Evolutionary conservation across 1,140 invertebrate genomes (phyloP), one percentile per base, ranked within the genome.

Genomic region (Calephelis virginiensis): DNA sequence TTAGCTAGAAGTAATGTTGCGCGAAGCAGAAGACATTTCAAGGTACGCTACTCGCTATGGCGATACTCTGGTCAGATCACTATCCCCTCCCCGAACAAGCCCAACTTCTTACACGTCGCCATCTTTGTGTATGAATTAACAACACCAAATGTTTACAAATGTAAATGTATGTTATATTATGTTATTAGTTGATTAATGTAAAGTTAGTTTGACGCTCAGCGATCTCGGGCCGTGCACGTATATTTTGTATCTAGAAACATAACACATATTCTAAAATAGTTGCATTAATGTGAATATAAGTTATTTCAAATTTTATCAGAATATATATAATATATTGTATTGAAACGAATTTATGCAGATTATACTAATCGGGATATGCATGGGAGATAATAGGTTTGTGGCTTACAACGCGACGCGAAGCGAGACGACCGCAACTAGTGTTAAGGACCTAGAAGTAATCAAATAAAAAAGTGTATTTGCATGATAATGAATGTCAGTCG

Each of bases 201-300:
- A 73, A 60, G 71, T 64, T 69, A 75, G 70, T 66, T 65, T 50
- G 64, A 12, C 69, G 66, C 69, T 74, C 76, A 75, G 81, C 71
- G 83, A 85, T 85, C 85, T 86, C 83, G 85, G 71, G 82, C 85
- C 81, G 82, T 85, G 85, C 85, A 86, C 77, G 61, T 82, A 76
- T 82, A 75, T 83, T 76, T 75, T 85, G 74, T 84, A 88, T 76
- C 73, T 86, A 87, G 82, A 76, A 77, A 76, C 70, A 83, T 85
- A 82, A 89, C 82, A 83, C 86, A 89, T 86, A 88, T 91, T 91
- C 89, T 91, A 90, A 91, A 74, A 91, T 81, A 81, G 77, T 74
- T 70, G 80, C 79, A 70, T 83, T 82, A 86, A 83, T 89, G 86
- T 90, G 85, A 86, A 91, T 86, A 88, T 87, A 86, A 80, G 81